phyloP scores from a whole-genome alignment of 2,888 invertebrate genomes.

The Oscheius sp. region DNA sequence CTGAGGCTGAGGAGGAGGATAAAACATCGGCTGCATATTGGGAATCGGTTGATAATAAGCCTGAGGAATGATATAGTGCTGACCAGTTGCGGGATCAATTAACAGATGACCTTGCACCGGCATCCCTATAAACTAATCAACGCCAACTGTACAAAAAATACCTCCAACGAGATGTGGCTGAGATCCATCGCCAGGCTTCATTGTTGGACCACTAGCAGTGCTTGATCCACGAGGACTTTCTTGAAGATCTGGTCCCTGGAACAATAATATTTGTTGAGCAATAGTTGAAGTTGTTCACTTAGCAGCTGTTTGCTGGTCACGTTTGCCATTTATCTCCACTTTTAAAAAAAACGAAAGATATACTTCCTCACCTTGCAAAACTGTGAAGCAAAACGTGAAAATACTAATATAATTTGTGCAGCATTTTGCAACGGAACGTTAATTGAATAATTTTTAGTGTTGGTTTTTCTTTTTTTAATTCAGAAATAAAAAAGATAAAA shows the following conservation, averaged over 20 bases:
- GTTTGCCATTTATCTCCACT: too few relatives aligned
- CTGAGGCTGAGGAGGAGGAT: slow-evolving; percentile 43
- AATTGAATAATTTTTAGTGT: too few relatives aligned
- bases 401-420: too few relatives aligned
- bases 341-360: too few relatives aligned
- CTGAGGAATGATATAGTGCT: slow-evolving; percentile 53
- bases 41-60: slow-evolving; percentile 47
- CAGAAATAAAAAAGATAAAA: not conserved
- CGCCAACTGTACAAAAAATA: too few relatives aligned
- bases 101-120: slow-evolving; percentile 51
- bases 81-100: slow-evolving; percentile 51
- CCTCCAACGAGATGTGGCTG: slow-evolving; percentile 25
- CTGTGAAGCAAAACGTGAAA: too few relatives aligned
- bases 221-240: slow-evolving; percentile 25
- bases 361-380: too few relatives aligned
- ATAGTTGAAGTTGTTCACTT: not conserved
- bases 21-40: slow-evolving; percentile 47
- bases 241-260: slow-evolving; percentile 29
- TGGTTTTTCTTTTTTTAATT: not conserved
- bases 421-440: too few relatives aligned
- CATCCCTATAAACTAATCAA: slow-evolving; percentile 39
- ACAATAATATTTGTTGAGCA: slow-evolving; percentile 4
- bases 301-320: not conserved
- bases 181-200: slow-evolving; percentile 21
- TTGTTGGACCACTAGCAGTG: slow-evolving; percentile 1